Evolutionary conservation across 2,888 invertebrate genomes (phyloP), one percentile per base, ranked within the genome.

Genomic region (Trachelus iudaicus): DNA sequence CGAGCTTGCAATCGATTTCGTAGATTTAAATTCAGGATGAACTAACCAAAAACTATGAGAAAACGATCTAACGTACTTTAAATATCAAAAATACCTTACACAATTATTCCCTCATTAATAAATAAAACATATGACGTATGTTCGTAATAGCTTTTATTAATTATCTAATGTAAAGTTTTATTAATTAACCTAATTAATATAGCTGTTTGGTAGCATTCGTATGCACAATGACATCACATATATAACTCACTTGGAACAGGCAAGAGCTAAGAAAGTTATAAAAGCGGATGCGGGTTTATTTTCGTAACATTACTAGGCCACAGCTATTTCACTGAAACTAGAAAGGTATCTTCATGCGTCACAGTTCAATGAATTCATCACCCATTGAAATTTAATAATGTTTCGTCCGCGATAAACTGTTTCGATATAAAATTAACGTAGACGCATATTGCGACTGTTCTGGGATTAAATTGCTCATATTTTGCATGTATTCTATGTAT

Each of bases 221-320:
- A 23, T 6, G 56, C 9, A 56, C 6, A 56, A 56, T 56, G 23
- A 56, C 0, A 56, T 56, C 56, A 9, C 23, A 56, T 9, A 9
- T 56, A 56, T 56, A 56, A 56, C 23, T 56, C 23, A 56, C 9
- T 23, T 23, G 56, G 56, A 56, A 56, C 23, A 56, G 56, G 23
- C 56, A 56, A 56, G 56, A 9, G 56, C 56, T 56, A 56, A 56
- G 56, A 56, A 56, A 56, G 23, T 56, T 56, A 56, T 56, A 56
- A 56, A 56, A 56, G 56, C 56, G 56, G 71, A 34, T 34, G 71
- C 30, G 71, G 71, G 71, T 71, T 71, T 71, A 71, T 71, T 71
- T 71, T 71, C 71, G 71, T 31, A 34, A 71, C 71, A 30, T 71
- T 71, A 71, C 71, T 71, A 30, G 71, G 71, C 71, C 71, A 71